Base-by-base conservation (phyloP, 2,113 vertebrate genomes). In the Pterocles burchelli region DNA sequence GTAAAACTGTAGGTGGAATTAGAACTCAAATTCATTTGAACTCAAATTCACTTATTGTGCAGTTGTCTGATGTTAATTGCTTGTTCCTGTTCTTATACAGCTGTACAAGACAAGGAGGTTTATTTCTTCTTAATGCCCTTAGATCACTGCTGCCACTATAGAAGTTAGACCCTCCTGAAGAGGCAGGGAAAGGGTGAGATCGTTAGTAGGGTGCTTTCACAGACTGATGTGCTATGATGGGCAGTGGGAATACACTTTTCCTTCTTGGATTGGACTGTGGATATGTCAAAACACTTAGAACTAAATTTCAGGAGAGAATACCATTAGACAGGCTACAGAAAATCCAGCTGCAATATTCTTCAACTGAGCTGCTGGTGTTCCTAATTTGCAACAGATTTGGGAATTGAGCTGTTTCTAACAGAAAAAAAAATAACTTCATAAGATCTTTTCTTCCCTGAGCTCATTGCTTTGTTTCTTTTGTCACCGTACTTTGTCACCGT, bases 361-460 rank as follows among this genome's bases (percentile, higher is more conserved):
- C 28, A 46, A 2, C 24, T 4, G 31, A 80, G n/a, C 57, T 92
- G 49, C 33, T 51, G 15, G 3, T 38, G 46, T 22, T 76, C 49
- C 41, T 73, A 17, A 38, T 71, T 51, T 59, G 38, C 43, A 49
- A 12, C 43, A 46, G 19, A 17, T 71, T 74, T 75, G 68, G 67
- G 29, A 70, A 55, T 8, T 11, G 34, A 55, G 12, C 45, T 68
- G 15, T 81, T 91, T 74, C 16, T 57, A 52, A 57, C 13, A 71
- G 38, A 17, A 54, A 65, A 65, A 65, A 7, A 1, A 76, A 0
- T 21, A 77, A 68, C 43, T 87, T 34, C 2, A 0, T 26, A 41
- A 54, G 12, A 13, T 34, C 45, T 81, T 81, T 22, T 43, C 14
- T 81, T 81, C 16, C 15, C 7, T 5, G 29, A 62, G 11, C 52